These are phyloP conservation scores for Scolanthus callimorphus DNA, from an alignment of 92 coral and sea anemone species.

Conservation along the genomic window DNA sequence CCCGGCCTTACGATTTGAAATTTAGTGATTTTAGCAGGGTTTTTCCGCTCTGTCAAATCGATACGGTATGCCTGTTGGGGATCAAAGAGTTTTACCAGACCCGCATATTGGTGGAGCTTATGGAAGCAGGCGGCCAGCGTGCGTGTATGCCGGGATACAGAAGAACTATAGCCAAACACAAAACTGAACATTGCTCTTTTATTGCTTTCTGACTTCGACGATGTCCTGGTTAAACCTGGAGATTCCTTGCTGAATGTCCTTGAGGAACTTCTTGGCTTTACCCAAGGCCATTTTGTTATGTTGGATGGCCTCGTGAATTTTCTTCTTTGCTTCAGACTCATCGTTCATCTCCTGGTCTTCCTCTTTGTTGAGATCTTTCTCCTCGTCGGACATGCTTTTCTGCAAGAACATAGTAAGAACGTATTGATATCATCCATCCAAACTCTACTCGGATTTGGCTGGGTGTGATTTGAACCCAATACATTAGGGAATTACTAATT, in stretches of 20 bases:
- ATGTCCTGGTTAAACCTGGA: constrained; percentile 37
- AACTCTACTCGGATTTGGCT: background rate
- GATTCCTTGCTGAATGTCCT: constrained; percentile 43
- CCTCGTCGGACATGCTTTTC: constrained; percentile 35
- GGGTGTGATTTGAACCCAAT: background rate
- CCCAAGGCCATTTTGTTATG: constrained; percentile 50
- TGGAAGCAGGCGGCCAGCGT: no score
- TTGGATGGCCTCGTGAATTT: constrained; percentile 44
- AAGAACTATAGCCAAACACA: no score
- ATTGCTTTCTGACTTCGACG: background rate
- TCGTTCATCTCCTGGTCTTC: constrained; percentile 34
- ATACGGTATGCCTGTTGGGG: no score
- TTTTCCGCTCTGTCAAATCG: no score
- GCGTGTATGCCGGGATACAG: no score
- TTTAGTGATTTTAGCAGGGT: no score
- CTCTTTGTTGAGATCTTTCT: constrained; percentile 33
- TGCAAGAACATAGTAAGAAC: background rate
- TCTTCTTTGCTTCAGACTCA: constrained; percentile 46
- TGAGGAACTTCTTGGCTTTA: constrained; percentile 44
- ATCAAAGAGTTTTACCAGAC: no score
- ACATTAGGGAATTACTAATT: no score
- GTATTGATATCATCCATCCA: background rate
- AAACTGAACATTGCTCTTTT: no score
- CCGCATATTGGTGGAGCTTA: no score
- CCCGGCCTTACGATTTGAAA: no score